Conservation (phyloP, 2,113 vertebrate species). For the Semicossyphus pulcher region DNA sequence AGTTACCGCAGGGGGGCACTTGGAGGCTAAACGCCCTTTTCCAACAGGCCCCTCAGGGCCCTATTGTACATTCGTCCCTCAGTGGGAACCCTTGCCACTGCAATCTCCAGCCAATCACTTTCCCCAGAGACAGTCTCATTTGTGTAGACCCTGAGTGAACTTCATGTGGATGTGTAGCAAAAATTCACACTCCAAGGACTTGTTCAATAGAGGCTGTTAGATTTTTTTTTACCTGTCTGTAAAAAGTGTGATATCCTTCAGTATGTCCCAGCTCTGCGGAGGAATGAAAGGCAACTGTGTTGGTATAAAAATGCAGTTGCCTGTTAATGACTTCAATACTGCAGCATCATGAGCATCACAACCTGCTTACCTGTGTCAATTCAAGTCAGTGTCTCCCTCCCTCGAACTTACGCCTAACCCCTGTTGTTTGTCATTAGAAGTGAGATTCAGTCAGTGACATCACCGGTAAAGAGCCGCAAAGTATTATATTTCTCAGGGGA, state of each 20-base stretch:
- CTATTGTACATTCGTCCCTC: slow-evolving; percentile 81
- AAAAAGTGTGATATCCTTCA: slow-evolving; percentile 30
- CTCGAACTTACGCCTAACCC: slow-evolving; percentile 16
- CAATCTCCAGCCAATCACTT: slow-evolving; percentile 77
- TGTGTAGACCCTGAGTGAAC: slow-evolving; percentile 70
- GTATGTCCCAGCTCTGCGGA: slow-evolving; percentile 3
- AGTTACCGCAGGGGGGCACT: slow-evolving; percentile 80
- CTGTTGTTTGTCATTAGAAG: slow-evolving; percentile 49
- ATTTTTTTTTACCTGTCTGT: slow-evolving; percentile 40
- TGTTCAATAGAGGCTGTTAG: slow-evolving; percentile 28
- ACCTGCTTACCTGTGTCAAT: slow-evolving; percentile 17
- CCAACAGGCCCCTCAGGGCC: slow-evolving; percentile 75
- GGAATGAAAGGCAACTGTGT: background rate
- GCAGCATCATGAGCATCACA: slow-evolving; percentile 9
- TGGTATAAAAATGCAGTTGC: background rate
- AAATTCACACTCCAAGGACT: slow-evolving; percentile 64
- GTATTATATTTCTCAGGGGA: slow-evolving; percentile 56
- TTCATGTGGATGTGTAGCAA: slow-evolving; percentile 58
- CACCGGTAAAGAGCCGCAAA: slow-evolving; percentile 40
- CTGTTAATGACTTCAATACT: slow-evolving; percentile 15
- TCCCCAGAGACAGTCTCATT: slow-evolving; percentile 76
- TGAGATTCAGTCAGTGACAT: slow-evolving; percentile 40
- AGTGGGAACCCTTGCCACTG: slow-evolving; percentile 79
- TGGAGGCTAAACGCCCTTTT: slow-evolving; percentile 81
- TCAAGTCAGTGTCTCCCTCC: slow-evolving; percentile 25